A percentile compares a stretch with the other conserved stretches of the same genome.
Evolutionary conservation across 2,888 invertebrate genomes (phyloP).

Genomic region (Coleophora flavipennella): DNA sequence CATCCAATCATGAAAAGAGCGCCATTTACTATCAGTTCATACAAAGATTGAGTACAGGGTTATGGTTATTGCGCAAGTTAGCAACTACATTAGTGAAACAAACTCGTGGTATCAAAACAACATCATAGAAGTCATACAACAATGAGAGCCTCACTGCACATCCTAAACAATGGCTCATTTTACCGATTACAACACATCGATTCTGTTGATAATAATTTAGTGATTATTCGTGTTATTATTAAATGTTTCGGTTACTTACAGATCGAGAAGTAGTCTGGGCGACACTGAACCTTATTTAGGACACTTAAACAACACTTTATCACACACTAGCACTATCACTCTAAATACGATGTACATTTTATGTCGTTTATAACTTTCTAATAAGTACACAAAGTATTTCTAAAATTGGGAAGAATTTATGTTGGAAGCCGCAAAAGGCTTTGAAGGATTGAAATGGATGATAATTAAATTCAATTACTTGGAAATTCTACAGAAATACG

Average conservation of each 20-base stretch:
- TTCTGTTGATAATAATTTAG: neutral
- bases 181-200: too few species aligned
- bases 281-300: slow-evolving; percentile 48
- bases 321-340: slow-evolving; percentile 15
- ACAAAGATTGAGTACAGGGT: too few species aligned
- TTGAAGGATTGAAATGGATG: neutral
- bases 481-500: slow-evolving; percentile 1
- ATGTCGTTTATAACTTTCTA: slow-evolving; percentile 10
- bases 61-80: too few species aligned
- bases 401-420: too few species aligned
- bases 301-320: slow-evolving; percentile 27
- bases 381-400: neutral
- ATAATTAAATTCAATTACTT: slow-evolving; percentile 3
- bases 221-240: neutral
- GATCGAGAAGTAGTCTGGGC: neutral
- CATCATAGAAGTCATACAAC: neutral
- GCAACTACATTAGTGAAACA: too few species aligned
- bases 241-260: neutral
- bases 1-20: too few species aligned
- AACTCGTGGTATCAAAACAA: neutral
- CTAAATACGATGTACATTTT: slow-evolving; percentile 23
- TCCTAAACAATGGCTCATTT: too few species aligned
- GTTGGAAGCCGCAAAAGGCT: too few species aligned
- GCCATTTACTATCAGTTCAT: too few species aligned
- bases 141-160: neutral